A percentile compares a stretch with the other conserved stretches of the same genome.
These are phyloP conservation scores for Eidolon helvum DNA, from an alignment of 2,113 vertebrate genomes.

Conservation along the genomic window DNA sequence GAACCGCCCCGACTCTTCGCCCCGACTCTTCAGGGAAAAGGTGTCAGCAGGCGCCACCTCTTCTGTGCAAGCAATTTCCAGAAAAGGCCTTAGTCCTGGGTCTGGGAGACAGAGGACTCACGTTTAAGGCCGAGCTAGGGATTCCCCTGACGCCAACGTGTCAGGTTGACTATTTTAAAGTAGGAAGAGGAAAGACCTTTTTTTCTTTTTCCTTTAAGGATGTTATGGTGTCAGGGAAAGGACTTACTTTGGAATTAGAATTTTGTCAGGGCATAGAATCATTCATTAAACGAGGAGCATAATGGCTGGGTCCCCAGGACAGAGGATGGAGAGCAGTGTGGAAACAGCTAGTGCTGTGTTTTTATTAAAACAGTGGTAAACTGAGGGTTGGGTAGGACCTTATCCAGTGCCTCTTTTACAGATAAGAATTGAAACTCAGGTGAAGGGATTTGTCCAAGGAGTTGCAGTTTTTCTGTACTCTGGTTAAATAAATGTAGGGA, in stretches of 20 bases:
- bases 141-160: neutral
- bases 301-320: neutral
- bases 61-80: neutral
- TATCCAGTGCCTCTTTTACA: neutral
- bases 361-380: neutral
- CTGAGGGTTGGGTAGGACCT: neutral
- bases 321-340: neutral
- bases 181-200: neutral
- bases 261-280: neutral
- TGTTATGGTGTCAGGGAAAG: neutral
- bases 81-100: neutral
- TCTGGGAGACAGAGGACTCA: neutral
- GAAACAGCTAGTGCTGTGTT: neutral
- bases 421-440: neutral
- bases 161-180: neutral
- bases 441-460: neutral
- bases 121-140: neutral
- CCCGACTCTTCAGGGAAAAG: constrained; percentile 86
- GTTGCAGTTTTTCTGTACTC: neutral
- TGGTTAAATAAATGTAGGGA: neutral
- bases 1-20: constrained; percentile 83
- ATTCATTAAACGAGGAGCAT: neutral
- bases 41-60: constrained; percentile 73
- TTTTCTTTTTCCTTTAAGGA: neutral
- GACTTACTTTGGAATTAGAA: neutral